These are phyloP conservation scores for Pilophorus perplexus DNA, from an alignment of 2,888 invertebrate species.

Conservation along the genomic window DNA sequence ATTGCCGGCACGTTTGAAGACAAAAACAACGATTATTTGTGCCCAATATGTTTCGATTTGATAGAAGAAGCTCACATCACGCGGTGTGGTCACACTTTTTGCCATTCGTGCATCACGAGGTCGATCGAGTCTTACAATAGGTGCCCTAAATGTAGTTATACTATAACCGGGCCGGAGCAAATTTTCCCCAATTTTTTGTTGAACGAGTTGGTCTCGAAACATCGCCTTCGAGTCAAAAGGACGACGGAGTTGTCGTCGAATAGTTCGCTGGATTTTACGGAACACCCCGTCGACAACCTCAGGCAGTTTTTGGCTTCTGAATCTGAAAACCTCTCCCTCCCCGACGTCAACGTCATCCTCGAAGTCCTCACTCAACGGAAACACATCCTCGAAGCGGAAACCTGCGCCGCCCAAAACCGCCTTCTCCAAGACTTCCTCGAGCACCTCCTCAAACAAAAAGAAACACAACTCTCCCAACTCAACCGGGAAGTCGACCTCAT, in stretches of 20 bases:
- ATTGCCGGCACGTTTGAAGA: constrained; percentile 65
- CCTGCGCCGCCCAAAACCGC: constrained; percentile 73
- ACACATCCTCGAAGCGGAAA: constrained; percentile 76
- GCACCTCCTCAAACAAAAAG: constrained; percentile 71
- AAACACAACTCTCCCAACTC: constrained; percentile 65
- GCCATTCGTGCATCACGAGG: constrained; percentile 73
- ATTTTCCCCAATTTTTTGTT: constrained; percentile 84
- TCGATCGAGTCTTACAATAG: constrained; percentile 65
- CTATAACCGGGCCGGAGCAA: constrained; percentile 65
- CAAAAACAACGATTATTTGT: constrained; percentile 64
- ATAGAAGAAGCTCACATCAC: constrained; percentile 89
- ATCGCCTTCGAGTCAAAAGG: constrained; percentile 54
- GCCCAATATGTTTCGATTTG: constrained; percentile 85
- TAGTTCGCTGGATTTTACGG: constrained; percentile 51
- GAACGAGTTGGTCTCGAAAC: constrained; percentile 75
- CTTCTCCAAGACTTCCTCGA: constrained; percentile 80
- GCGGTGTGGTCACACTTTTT: constrained; percentile 89
- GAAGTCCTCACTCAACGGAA: constrained; percentile 76
- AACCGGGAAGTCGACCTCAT: constrained; percentile 71
- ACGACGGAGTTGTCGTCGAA: constrained; percentile 49
- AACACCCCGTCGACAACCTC: constrained; percentile 53
- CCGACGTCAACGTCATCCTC: constrained; percentile 78
- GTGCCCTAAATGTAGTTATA: constrained; percentile 81
- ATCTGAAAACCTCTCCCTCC: constrained; percentile 68
- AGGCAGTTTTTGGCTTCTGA: constrained; percentile 66